phyloP scores from a whole-genome alignment of 2,888 invertebrate genomes.

The Sinodicranocentrus sp. region DNA sequence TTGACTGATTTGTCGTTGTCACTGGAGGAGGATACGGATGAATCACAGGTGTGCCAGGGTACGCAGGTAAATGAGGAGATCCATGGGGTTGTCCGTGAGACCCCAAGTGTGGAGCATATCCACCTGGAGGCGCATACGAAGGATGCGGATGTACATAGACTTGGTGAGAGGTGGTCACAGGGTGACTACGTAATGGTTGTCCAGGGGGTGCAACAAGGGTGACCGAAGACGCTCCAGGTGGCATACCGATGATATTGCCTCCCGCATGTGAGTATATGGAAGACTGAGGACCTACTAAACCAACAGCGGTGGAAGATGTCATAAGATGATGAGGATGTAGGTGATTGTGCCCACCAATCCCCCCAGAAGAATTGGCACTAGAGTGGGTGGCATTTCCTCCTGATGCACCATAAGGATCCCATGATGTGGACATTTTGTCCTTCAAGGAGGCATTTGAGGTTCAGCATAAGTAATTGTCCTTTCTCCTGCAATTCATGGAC shows the following conservation, averaged over 20 bases:
- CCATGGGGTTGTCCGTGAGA: constrained; percentile 61
- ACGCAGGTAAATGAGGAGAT: constrained; percentile 51
- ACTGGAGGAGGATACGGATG: constrained; percentile 62
- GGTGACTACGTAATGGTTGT: constrained; percentile 35
- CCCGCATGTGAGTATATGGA: constrained; percentile 56
- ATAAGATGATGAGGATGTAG: constrained; percentile 31
- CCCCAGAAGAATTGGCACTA: constrained; percentile 26
- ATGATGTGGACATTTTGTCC: constrained; percentile 55
- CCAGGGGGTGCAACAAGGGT: constrained; percentile 16
- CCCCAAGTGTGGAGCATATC: constrained; percentile 37
- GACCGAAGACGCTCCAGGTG: constrained; percentile 39
- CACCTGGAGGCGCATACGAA: constrained; percentile 49
- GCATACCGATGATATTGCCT: constrained; percentile 31
- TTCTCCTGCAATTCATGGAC: background rate
- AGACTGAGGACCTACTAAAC: constrained; percentile 40
- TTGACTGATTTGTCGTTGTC: constrained; percentile 43
- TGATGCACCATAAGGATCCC: constrained; percentile 57
- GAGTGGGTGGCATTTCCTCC: constrained; percentile 48
- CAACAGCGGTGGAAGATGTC: constrained; percentile 40
- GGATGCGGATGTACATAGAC: constrained; percentile 41
- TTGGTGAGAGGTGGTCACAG: constrained; percentile 26
- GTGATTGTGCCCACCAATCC: constrained; percentile 40
- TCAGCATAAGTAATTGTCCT: constrained; percentile 4
- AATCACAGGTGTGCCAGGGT: constrained; percentile 53
- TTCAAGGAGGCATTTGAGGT: background rate